Conservation (phyloP, 2,113 vertebrate species). For the Bambusicola thoracicus region DNA sequence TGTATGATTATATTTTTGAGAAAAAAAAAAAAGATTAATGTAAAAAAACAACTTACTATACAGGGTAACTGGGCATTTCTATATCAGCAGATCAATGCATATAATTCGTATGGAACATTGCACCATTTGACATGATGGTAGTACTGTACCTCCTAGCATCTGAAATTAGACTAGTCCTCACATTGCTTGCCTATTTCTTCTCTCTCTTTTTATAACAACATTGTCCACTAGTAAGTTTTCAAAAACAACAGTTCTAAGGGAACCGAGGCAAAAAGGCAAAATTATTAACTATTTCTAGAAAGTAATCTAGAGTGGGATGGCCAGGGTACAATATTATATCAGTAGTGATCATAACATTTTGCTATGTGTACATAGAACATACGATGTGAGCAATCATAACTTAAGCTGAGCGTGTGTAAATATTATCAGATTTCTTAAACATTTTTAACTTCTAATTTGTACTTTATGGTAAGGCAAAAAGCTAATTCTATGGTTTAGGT, state of each 20-base stretch:
- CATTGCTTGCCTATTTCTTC: conserved; percentile 79
- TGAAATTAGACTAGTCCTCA: conserved; percentile 68
- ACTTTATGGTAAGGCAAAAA: conserved; percentile 86
- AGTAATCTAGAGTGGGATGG: conserved; percentile 59
- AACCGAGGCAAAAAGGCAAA: conserved; percentile 62
- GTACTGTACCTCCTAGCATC: conserved; percentile 76
- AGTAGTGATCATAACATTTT: conserved; percentile 79
- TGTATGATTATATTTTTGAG: conserved; percentile 77
- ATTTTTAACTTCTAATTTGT: conserved; percentile 92
- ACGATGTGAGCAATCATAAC: conserved; percentile 78
- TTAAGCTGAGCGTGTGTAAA: conserved; percentile 86
- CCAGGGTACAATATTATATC: conserved; percentile 74
- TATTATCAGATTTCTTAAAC: conserved; percentile 89
- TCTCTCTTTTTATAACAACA: conserved; percentile 74
- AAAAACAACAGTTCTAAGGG: conserved; percentile 68
- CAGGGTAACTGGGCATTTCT: conserved; percentile 83
- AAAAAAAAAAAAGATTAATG: conserved; percentile 35
- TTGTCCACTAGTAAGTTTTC: conserved; percentile 73
- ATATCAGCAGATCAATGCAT: conserved; percentile 72
- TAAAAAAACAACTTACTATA: conserved; percentile 69
- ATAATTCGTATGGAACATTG: conserved; percentile 62
- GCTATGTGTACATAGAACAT: conserved; percentile 85
- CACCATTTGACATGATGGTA: conserved; percentile 68
- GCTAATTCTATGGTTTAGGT: conserved; percentile 84
- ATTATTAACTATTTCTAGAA: conserved; percentile 68